Conservation (phyloP, 2,113 vertebrate genomes). For the Myrmophylax atrothorax region DNA sequence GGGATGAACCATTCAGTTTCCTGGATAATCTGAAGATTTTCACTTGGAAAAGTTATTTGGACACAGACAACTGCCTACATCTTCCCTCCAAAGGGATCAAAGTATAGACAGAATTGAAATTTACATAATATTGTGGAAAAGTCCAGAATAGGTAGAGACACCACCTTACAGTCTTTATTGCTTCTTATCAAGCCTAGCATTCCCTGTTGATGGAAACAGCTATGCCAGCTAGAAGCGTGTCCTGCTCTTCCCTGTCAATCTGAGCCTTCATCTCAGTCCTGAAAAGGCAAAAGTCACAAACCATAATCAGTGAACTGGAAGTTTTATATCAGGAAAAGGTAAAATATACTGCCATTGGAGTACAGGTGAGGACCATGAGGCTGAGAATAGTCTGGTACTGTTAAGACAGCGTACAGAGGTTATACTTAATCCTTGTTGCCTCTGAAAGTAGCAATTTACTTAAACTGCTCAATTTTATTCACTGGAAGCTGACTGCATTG, state of each 20-base stretch:
- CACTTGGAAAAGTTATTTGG: not conserved
- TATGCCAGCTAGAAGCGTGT: not conserved
- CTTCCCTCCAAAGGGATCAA: not conserved
- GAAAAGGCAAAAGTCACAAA: not conserved
- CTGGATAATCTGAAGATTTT: not conserved
- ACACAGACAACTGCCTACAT: not conserved
- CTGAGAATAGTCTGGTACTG: not conserved
- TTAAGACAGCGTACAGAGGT: not conserved
- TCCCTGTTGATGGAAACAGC: not conserved
- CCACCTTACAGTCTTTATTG: not conserved
- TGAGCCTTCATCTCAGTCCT: not conserved
- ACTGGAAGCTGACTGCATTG: not conserved
- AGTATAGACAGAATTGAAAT: not conserved
- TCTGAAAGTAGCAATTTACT: not conserved
- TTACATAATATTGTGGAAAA: not conserved
- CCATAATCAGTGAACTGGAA: not conserved
- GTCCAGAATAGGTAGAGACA: not conserved
- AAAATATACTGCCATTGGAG: not conserved
- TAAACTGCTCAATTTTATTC: not conserved
- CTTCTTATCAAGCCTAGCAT: not conserved
- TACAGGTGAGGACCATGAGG: not conserved
- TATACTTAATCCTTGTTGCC: not conserved
- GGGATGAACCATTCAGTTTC: not conserved
- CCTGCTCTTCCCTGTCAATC: not conserved
- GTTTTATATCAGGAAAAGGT: not conserved